These are phyloP conservation scores for Sylvilagus bachmani DNA, from an alignment of 2,113 vertebrate genomes.

Conservation along the genomic window DNA sequence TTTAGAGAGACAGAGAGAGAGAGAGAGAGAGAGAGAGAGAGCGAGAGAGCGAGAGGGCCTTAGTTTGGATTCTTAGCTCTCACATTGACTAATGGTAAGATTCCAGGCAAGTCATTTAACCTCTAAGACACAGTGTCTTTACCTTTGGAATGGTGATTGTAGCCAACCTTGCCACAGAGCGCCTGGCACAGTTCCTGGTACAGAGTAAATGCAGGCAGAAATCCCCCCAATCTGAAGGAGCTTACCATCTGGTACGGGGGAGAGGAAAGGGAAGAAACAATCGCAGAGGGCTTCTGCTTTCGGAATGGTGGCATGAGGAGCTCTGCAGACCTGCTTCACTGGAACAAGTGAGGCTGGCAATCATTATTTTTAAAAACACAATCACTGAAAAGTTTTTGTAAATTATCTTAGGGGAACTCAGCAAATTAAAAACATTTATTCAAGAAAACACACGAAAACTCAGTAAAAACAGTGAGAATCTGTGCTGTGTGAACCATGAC, in stretches of 20 bases:
- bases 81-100: neutral
- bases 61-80: neutral
- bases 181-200: neutral
- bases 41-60: neutral
- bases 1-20: neutral
- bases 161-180: constrained; percentile 1
- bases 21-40: neutral
- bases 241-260: neutral
- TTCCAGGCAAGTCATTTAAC: constrained; percentile 26
- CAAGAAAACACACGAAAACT: constrained; percentile 24
- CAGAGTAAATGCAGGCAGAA: neutral
- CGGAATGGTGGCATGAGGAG: neutral
- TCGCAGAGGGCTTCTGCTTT: neutral
- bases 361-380: neutral
- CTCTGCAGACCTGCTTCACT: neutral
- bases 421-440: neutral
- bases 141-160: neutral
- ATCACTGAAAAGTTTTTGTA: neutral
- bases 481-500: neutral
- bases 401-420: neutral
- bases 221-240: neutral
- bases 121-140: constrained; percentile 9
- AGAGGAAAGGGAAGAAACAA: neutral
- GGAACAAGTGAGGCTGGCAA: neutral
- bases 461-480: neutral